Conservation (phyloP, 35 echinoderm and acorn worm species). For the Acanthaster planci region DNA sequence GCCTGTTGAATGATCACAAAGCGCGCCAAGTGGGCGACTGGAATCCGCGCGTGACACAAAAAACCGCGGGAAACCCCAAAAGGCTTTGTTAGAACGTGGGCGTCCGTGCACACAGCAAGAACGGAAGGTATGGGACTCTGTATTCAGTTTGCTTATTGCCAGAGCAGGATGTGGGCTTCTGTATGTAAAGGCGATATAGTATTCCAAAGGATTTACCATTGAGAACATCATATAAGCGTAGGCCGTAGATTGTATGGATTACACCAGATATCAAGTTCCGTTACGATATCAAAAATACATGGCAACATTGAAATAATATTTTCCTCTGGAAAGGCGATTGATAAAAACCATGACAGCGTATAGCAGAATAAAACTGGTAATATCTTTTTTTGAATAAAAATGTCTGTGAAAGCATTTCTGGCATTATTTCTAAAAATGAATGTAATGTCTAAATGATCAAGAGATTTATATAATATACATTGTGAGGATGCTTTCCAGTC, state of each 20-base stretch:
- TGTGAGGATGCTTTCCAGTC: no score
- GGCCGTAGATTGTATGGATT: conserved; percentile 5
- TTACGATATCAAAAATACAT: no score
- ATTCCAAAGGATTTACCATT: background rate
- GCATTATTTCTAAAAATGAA: no score
- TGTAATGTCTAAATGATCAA: no score
- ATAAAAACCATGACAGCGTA: no score
- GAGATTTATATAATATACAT: no score
- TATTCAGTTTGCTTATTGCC: background rate
- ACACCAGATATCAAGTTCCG: background rate
- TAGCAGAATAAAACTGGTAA: no score
- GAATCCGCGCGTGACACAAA: background rate
- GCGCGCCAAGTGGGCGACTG: conserved; percentile 5
- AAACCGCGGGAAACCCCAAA: conserved; percentile 15
- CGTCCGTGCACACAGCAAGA: background rate
- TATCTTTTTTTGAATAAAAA: no score
- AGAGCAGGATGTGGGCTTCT: conserved; percentile 16
- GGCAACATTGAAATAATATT: no score
- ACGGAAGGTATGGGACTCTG: background rate
- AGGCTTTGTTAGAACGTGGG: conserved; percentile 4
- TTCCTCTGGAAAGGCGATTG: no score
- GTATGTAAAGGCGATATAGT: background rate
- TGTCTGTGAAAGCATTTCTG: no score
- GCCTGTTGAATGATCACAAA: conserved; percentile 20
- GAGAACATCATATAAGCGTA: background rate